Evolutionary conservation across 2,888 invertebrate genomes (phyloP).

Genomic region (Argyra leucocephala): DNA sequence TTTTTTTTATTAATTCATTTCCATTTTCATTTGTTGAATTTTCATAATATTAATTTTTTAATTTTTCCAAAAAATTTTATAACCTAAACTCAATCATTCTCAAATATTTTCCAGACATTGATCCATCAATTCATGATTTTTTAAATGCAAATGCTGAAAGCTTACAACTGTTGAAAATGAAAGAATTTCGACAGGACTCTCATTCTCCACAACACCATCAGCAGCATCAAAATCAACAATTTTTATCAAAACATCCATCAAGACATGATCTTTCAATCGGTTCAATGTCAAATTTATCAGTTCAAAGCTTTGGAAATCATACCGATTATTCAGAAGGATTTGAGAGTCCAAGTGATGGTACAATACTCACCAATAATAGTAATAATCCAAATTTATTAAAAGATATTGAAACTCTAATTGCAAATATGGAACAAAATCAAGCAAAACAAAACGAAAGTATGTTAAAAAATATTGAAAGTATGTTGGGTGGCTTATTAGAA

Average conservation of each 20-base stretch:
- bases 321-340: slow-evolving; percentile 22
- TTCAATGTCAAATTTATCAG: slow-evolving; percentile 24
- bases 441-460: slow-evolving; percentile 38
- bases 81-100: slow-evolving; percentile 20
- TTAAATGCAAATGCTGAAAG: slow-evolving; percentile 39
- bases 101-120: slow-evolving; percentile 31
- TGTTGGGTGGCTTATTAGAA: slow-evolving; percentile 34
- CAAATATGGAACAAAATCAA: slow-evolving; percentile 43
- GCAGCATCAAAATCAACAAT: slow-evolving; percentile 9
- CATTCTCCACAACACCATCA: slow-evolving; percentile 20
- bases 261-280: slow-evolving; percentile 13
- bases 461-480: slow-evolving; percentile 36
- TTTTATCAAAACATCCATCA: slow-evolving; percentile 18
- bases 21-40: no score
- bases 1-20: no score
- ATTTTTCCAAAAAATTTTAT: slow-evolving; percentile 11
- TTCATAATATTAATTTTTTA: neutral
- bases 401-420: slow-evolving; percentile 43
- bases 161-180: slow-evolving; percentile 25
- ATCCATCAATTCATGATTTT: slow-evolving; percentile 38
- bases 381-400: slow-evolving; percentile 35
- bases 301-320: slow-evolving; percentile 25
- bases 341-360: slow-evolving; percentile 31
- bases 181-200: slow-evolving; percentile 12
- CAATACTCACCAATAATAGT: slow-evolving; percentile 14